phyloP scores from a whole-genome alignment of 2,888 invertebrate genomes.

The Crepidodera aurea region DNA sequence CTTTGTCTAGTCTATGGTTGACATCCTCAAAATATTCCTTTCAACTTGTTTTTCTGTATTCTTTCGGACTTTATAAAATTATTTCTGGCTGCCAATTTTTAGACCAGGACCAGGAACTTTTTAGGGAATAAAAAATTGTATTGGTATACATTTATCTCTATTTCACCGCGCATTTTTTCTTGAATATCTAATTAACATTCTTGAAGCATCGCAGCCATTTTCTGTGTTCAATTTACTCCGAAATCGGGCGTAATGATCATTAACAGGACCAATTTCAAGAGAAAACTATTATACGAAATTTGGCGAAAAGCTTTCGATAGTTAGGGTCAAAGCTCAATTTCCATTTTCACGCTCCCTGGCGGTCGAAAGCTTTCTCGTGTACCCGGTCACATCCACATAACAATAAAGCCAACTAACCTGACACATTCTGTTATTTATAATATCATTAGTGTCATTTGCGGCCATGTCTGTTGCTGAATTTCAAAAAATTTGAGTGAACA shows the following conservation, averaged over 20 bases:
- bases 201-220: constrained; percentile 3
- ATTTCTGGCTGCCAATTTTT: no score
- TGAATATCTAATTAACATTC: no score
- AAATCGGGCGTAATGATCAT: constrained; percentile 8
- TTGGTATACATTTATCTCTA: no score
- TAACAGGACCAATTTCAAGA: constrained; percentile 17
- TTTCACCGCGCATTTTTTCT: no score
- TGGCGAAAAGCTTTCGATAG: constrained; percentile 28
- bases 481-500: no score
- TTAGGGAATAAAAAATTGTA: no score
- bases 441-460: constrained; percentile 33
- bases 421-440: constrained; percentile 48
- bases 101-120: no score
- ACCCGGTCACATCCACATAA: constrained; percentile 49
- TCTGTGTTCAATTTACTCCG: not conserved
- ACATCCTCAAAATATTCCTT: no score
- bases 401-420: constrained; percentile 51
- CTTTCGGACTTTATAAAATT: no score
- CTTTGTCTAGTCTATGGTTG: no score
- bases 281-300: constrained; percentile 38
- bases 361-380: constrained; percentile 55
- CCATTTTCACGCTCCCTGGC: constrained; percentile 50
- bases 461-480: constrained; percentile 4
- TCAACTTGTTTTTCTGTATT: no score
- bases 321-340: constrained; percentile 46